Conservation (phyloP, 1,140 invertebrate species). For the Aricia agestis region DNA sequence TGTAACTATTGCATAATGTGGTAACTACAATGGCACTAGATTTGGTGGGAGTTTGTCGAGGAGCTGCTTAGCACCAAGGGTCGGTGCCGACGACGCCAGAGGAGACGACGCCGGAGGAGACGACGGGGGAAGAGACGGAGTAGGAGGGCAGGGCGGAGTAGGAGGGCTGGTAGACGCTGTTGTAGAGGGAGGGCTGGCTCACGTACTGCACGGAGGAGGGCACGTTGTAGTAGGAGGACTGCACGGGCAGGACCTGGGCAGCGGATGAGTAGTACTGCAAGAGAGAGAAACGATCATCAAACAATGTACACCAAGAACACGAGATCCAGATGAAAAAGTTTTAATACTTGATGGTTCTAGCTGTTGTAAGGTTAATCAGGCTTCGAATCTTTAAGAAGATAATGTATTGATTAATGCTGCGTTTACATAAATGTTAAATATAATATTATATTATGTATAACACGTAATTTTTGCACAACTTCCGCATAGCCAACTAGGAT, state of each 20-base stretch:
- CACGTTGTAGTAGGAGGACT: not conserved
- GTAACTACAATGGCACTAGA: not conserved
- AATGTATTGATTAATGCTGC: not conserved
- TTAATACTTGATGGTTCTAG: not conserved
- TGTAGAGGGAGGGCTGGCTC: not conserved
- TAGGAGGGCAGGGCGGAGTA: not conserved
- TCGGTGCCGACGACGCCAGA: conserved; percentile 16
- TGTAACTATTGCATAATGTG: not conserved
- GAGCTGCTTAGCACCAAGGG: conserved; percentile 27
- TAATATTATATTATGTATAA: not conserved
- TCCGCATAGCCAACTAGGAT: not conserved
- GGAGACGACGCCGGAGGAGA: not conserved
- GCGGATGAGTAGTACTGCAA: not conserved
- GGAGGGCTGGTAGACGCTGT: not conserved
- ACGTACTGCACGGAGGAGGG: conserved; percentile 18
- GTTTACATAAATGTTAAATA: not conserved
- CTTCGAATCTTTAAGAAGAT: not conserved
- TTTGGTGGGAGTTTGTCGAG: not conserved
- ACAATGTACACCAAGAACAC: not conserved
- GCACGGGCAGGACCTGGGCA: not conserved
- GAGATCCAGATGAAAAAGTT: not conserved
- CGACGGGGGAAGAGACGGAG: not conserved
- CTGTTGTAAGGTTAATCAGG: not conserved
- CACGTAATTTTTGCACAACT: not conserved
- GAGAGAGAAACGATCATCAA: not conserved